These are phyloP conservation scores for Potorous gilbertii DNA, from an alignment of 2,797 vertebrate species.

Conservation along the genomic window DNA sequence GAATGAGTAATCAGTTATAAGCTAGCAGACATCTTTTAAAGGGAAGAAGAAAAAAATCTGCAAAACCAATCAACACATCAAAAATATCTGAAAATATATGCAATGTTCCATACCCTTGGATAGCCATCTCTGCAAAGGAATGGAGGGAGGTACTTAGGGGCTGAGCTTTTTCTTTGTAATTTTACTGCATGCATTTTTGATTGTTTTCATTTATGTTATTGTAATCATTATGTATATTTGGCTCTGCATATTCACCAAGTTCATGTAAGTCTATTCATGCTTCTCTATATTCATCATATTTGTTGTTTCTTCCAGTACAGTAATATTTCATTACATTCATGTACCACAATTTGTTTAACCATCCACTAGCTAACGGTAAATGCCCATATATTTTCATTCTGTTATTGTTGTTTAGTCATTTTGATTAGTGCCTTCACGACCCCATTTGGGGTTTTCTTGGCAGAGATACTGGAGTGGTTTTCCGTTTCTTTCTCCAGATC, in stretches of 20 bases:
- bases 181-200: neutral
- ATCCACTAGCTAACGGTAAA: neutral
- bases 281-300: neutral
- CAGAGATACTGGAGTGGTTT: neutral
- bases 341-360: neutral
- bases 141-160: neutral
- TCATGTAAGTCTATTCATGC: neutral
- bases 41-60: neutral
- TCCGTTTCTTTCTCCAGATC: neutral
- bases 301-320: neutral
- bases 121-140: neutral
- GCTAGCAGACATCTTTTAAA: neutral
- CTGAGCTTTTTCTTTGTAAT: neutral
- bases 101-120: neutral
- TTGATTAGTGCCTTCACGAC: neutral
- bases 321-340: neutral
- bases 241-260: neutral
- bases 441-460: neutral
- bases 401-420: neutral
- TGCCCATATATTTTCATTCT: neutral
- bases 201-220: neutral
- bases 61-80: neutral
- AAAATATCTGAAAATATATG: neutral
- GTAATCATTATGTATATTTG: neutral
- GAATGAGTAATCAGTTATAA: neutral